Percentiles rank a stretch among this genome's conserved stretches.
These are phyloP conservation scores for Rhamnusium bicolor DNA, from an alignment of 2,888 invertebrate species.

Conservation along the genomic window DNA sequence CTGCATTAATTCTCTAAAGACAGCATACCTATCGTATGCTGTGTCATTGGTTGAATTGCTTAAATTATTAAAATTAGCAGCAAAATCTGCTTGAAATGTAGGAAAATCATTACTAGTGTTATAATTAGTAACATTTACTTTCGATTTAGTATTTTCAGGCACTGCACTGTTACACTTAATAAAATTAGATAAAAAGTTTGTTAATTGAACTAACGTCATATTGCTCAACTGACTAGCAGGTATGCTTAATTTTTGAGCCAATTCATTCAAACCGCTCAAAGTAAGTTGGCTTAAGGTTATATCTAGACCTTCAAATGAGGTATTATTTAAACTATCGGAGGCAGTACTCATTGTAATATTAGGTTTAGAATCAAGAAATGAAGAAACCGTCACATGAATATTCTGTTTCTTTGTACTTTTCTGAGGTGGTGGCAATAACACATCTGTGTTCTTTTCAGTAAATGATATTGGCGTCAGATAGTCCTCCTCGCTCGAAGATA, in stretches of 20 bases:
- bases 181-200: slow-evolving; percentile 82
- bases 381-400: slow-evolving; percentile 43
- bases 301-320: slow-evolving; percentile 74
- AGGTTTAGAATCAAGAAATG: slow-evolving; percentile 61
- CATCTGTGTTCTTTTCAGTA: slow-evolving; percentile 57
- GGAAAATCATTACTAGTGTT: slow-evolving; percentile 69
- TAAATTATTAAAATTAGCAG: slow-evolving; percentile 78
- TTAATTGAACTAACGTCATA: slow-evolving; percentile 90
- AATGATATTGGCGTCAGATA: slow-evolving; percentile 77
- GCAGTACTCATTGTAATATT: slow-evolving; percentile 56
- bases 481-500: slow-evolving; percentile 73
- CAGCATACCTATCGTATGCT: slow-evolving; percentile 87
- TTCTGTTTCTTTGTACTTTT: slow-evolving; percentile 60
- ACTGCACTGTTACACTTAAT: slow-evolving; percentile 66
- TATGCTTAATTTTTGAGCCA: slow-evolving; percentile 83
- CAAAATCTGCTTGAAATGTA: slow-evolving; percentile 79
- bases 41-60: slow-evolving; percentile 66
- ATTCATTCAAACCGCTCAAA: slow-evolving; percentile 85
- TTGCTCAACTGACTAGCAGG: slow-evolving; percentile 85
- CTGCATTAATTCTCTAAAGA: slow-evolving; percentile 86
- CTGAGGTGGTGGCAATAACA: slow-evolving; percentile 73
- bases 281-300: slow-evolving; percentile 89
- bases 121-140: slow-evolving; percentile 66
- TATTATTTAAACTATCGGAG: slow-evolving; percentile 65
- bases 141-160: slow-evolving; percentile 58